Evolutionary conservation across 2,113 vertebrate genomes (phyloP).

Genomic region (Malurus alboscapulatus): DNA sequence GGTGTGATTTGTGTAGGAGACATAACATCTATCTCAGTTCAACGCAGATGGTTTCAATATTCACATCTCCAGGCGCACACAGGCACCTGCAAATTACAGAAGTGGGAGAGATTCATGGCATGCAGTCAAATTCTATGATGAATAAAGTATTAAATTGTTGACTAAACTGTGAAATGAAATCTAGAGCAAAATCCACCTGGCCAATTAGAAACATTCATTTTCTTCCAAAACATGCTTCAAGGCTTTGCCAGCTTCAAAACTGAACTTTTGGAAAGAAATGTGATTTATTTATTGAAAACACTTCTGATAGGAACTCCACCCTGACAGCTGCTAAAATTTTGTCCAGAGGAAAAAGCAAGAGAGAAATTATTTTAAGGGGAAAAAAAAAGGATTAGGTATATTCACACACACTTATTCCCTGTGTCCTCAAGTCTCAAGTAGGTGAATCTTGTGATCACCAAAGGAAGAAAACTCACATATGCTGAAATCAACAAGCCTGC

Average conservation of each 20-base stretch:
- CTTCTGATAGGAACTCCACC: not conserved
- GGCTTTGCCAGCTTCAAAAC: not conserved
- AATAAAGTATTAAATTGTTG: not conserved
- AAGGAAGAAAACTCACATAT: not conserved
- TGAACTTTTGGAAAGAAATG: not conserved
- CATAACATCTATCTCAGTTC: not conserved
- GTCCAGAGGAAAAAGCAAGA: not conserved
- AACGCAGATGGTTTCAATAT: not conserved
- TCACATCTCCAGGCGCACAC: not conserved
- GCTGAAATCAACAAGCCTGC: not conserved
- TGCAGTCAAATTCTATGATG: not conserved
- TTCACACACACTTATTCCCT: not conserved
- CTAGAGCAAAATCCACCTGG: not conserved
- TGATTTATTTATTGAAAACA: not conserved
- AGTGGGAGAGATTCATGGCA: not conserved
- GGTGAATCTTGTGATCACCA: not conserved
- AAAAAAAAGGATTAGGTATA: not conserved
- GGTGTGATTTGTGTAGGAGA: not conserved
- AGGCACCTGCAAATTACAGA: not conserved
- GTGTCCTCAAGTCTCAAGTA: not conserved
- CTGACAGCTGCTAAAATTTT: not conserved
- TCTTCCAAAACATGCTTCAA: not conserved
- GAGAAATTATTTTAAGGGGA: not conserved
- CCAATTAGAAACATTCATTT: not conserved
- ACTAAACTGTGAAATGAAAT: not conserved